Conservation (phyloP, 2,113 vertebrate species). For the Stigmatopora argus region DNA sequence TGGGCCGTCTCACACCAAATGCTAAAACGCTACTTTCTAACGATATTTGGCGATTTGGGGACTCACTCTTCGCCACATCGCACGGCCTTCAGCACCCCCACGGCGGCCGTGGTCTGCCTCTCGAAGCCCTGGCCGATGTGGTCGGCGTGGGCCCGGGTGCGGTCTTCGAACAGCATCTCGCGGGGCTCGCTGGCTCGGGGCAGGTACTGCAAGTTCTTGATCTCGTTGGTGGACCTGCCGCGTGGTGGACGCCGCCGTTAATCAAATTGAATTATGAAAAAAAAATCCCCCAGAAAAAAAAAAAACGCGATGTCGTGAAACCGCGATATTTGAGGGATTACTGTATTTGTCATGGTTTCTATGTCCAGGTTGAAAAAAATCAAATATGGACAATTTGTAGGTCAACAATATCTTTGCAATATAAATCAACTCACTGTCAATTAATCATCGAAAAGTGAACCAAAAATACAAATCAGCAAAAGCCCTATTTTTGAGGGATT, state of each 20-base stretch:
- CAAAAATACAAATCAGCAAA: neutral
- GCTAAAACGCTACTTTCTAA: neutral
- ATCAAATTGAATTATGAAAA: too few relatives aligned
- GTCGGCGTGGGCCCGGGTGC: conserved; percentile 94
- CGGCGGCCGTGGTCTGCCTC: conserved; percentile 93
- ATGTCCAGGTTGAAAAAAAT: too few relatives aligned
- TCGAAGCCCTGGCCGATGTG: conserved; percentile 98
- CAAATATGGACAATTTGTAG: too few relatives aligned
- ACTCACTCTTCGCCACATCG: conserved; percentile 91
- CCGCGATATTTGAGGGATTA: too few relatives aligned
- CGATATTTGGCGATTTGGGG: neutral
- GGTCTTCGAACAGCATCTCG: conserved; percentile 97
- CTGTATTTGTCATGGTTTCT: too few relatives aligned
- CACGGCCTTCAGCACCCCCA: conserved; percentile 95
- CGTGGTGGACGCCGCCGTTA: conserved; percentile 20
- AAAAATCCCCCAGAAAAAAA: too few relatives aligned
- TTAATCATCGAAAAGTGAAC: neutral
- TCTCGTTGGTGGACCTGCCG: conserved; percentile 97
- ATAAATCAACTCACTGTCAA: too few relatives aligned
- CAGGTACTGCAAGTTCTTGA: conserved; percentile 99
- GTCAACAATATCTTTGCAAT: too few relatives aligned
- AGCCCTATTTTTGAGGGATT: conserved; percentile 15
- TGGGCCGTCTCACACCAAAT: too few relatives aligned
- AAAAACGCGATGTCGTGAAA: too few relatives aligned
- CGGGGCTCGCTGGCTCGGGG: conserved; percentile 95